Percentiles rank a stretch among this genome's conserved stretches.
phyloP scores from a whole-genome alignment of 2,797 vertebrate genomes.

The Rallus crepitans region DNA sequence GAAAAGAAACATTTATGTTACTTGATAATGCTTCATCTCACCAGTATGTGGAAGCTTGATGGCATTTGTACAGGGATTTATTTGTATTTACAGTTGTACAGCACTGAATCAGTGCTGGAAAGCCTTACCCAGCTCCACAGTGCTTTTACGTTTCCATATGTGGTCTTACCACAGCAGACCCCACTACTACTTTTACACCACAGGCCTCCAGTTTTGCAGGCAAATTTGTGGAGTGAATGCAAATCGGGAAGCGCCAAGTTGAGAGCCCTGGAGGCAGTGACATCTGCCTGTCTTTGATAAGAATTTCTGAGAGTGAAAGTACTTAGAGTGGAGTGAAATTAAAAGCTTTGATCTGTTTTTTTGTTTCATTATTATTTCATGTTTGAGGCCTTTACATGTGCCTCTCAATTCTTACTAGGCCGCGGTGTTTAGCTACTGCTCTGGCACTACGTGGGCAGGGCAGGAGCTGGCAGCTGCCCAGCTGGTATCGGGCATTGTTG shows the following conservation, averaged over 20 bases:
- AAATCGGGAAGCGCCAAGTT: background rate
- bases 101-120: background rate
- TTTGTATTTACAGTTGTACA: background rate
- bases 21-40: background rate
- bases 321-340: slow-evolving; percentile 24
- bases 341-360: slow-evolving; percentile 32
- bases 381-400: background rate
- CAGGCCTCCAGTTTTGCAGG: background rate
- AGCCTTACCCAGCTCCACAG: background rate
- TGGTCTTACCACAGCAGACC: background rate
- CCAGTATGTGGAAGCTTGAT: fast-evolving
- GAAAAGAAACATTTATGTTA: background rate
- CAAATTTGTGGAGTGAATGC: background rate
- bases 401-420: background rate
- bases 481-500: background rate
- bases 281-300: slow-evolving; percentile 58
- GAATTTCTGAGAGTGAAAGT: slow-evolving; percentile 31
- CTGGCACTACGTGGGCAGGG: fast-evolving
- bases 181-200: fast-evolving
- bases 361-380: slow-evolving; percentile 40
- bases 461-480: fast-evolving
- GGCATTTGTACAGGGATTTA: background rate
- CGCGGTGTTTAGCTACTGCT: background rate
- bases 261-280: slow-evolving; percentile 26
- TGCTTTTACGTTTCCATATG: background rate